Conservation (phyloP, 2,797 vertebrate genomes). For the Gobio occitaniae region DNA sequence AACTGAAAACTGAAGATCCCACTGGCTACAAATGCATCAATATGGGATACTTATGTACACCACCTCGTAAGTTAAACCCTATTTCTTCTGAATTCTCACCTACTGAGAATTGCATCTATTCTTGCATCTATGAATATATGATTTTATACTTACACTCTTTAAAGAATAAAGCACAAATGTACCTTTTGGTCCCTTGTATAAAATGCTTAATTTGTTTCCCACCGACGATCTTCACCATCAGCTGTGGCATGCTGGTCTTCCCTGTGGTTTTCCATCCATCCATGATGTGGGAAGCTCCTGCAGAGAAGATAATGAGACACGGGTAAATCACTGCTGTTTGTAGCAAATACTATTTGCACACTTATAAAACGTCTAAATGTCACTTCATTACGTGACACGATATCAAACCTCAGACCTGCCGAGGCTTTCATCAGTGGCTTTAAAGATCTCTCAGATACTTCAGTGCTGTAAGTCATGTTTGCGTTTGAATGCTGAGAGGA, state of each 20-base stretch:
- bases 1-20: too few species aligned
- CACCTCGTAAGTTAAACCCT: too few species aligned
- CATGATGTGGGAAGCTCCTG: conserved; percentile 5
- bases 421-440: background rate
- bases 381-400: background rate
- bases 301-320: conserved; percentile 5
- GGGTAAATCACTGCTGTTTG: too few species aligned
- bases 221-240: conserved; percentile 43
- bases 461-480: background rate
- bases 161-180: background rate
- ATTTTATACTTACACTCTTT: background rate
- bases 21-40: too few species aligned
- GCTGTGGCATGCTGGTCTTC: conserved; percentile 28
- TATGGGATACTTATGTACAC: too few species aligned
- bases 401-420: background rate
- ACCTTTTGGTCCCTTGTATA: background rate
- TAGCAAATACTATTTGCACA: background rate
- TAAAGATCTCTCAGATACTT: background rate
- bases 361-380: background rate
- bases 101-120: too few species aligned
- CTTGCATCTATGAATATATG: too few species aligned
- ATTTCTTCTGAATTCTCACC: too few species aligned
- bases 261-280: background rate
- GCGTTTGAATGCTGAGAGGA: background rate
- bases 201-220: conserved; percentile 45